phyloP scores from a whole-genome alignment of 92 coral and sea anemone species.

The Palythoa grandiflora region DNA sequence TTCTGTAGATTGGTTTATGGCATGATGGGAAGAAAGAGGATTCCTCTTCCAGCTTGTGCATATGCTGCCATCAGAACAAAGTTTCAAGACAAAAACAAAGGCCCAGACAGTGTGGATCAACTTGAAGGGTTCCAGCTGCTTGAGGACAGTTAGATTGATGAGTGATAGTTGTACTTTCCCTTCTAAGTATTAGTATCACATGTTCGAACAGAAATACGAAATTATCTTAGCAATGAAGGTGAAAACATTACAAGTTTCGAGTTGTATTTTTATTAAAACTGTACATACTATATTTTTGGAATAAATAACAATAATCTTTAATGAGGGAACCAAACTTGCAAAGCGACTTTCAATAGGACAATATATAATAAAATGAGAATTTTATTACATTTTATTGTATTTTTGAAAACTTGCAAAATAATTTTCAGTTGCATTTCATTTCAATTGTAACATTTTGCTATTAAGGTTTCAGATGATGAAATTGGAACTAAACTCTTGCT shows the following conservation, averaged over 20 bases:
- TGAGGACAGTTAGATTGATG: background rate
- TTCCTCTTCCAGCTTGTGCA: constrained; percentile 2
- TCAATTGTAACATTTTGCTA: too few relatives aligned
- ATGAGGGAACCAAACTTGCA: background rate
- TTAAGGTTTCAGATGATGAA: too few relatives aligned
- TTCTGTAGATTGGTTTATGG: background rate
- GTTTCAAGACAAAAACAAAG: background rate
- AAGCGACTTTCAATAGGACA: too few relatives aligned
- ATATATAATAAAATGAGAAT: too few relatives aligned
- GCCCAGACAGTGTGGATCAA: background rate
- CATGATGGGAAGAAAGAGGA: background rate
- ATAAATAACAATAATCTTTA: too few relatives aligned
- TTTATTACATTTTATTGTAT: too few relatives aligned
- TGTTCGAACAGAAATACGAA: background rate
- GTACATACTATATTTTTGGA: background rate
- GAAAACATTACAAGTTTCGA: background rate
- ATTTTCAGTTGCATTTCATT: too few relatives aligned
- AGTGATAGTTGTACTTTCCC: background rate
- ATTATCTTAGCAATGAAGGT: background rate
- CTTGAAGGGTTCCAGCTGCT: background rate
- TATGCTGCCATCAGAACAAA: background rate
- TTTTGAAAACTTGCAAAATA: too few relatives aligned
- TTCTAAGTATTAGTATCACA: background rate
- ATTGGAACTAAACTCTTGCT: too few relatives aligned
- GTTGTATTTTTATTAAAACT: background rate